Conservation (phyloP, 2,797 vertebrate genomes). For the Pelochelys cantorii region DNA sequence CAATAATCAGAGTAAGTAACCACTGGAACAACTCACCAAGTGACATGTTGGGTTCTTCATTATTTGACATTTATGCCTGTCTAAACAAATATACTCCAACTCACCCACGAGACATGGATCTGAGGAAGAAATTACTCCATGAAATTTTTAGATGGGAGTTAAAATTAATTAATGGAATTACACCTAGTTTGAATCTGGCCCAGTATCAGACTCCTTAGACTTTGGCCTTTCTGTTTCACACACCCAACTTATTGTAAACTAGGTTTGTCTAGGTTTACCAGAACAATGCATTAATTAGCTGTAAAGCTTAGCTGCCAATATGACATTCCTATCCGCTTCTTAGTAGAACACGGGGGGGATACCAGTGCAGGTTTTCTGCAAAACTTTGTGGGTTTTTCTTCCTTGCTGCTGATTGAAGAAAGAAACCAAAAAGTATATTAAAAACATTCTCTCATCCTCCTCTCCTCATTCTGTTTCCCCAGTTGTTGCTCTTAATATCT, state of each 20-base stretch:
- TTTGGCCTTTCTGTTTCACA: not conserved
- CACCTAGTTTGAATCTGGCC: not conserved
- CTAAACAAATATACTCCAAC: not conserved
- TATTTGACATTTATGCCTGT: not conserved
- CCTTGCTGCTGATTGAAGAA: not conserved
- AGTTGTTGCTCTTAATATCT: not conserved
- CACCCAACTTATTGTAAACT: not conserved
- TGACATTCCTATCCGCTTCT: not conserved
- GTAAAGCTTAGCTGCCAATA: not conserved
- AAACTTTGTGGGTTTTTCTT: not conserved
- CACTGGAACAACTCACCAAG: not conserved
- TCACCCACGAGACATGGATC: not conserved
- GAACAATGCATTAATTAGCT: not conserved
- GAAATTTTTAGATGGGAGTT: not conserved
- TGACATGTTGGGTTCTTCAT: accelerated
- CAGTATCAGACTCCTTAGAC: not conserved
- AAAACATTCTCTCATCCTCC: not conserved
- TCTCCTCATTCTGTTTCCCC: not conserved
- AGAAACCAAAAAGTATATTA: not conserved
- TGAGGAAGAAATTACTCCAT: not conserved
- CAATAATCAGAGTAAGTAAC: not conserved
- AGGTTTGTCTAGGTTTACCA: not conserved
- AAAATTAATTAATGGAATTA: not conserved
- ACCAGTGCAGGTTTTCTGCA: not conserved
- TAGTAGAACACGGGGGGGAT: not conserved